These are phyloP conservation scores for Pterobdella sp. DNA, from an alignment of 2,888 invertebrate species.

Conservation along the genomic window DNA sequence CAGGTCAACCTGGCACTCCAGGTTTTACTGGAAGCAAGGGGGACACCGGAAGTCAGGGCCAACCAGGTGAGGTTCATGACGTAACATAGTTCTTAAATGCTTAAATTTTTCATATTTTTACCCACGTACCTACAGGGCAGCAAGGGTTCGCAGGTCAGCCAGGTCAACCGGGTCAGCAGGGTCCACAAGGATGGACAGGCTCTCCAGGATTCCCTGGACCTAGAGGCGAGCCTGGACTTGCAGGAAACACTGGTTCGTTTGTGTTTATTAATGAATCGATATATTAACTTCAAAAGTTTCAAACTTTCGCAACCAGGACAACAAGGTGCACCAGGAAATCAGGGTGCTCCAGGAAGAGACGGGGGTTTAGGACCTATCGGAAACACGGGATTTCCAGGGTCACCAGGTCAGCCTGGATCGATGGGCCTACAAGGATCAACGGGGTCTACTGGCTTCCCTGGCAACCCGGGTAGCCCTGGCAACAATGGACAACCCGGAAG, in stretches of 20 bases:
- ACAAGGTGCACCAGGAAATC: background rate
- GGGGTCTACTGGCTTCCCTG: background rate
- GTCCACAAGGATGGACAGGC: slow-evolving; percentile 3
- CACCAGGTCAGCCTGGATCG: background rate
- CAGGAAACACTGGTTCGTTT: slow-evolving; percentile 17
- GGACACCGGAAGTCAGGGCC: background rate
- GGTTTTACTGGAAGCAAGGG: slow-evolving; percentile 34
- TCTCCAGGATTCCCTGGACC: slow-evolving; percentile 30
- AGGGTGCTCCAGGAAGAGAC: background rate
- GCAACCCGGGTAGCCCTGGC: background rate
- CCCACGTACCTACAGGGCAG: background rate
- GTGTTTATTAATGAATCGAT: background rate
- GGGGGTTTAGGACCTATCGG: background rate
- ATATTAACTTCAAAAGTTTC: background rate
- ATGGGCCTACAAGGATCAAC: background rate
- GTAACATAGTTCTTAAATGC: slow-evolving; percentile 31
- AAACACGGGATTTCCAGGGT: background rate
- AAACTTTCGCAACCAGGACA: background rate
- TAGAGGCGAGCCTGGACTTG: slow-evolving; percentile 24
- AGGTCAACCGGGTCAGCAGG: slow-evolving; percentile 33
- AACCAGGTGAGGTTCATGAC: background rate
- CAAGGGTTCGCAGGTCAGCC: slow-evolving; percentile 8
- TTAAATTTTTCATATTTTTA: background rate
- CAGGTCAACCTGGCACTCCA: background rate
- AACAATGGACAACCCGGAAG: background rate